Conservation (phyloP, 2,797 vertebrate genomes). For the Eospalax fontanierii region DNA sequence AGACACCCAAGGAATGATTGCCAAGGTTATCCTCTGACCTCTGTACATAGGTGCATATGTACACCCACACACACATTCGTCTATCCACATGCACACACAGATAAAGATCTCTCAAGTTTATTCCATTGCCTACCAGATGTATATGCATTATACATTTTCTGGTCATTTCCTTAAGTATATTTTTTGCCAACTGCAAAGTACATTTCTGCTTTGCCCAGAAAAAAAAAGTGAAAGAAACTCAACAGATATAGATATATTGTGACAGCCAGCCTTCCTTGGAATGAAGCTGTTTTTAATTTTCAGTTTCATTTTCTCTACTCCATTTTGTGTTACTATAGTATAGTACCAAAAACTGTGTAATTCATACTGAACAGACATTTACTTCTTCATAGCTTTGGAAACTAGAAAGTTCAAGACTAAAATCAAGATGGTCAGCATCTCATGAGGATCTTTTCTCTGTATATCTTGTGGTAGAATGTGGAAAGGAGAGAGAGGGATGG, state of each 20-base stretch:
- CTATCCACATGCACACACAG: background rate
- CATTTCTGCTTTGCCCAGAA: background rate
- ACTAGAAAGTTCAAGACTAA: background rate
- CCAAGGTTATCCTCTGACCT: no score
- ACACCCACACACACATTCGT: background rate
- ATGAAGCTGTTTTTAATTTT: constrained; percentile 42
- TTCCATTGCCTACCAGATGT: background rate
- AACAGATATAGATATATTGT: background rate
- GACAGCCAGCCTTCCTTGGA: background rate
- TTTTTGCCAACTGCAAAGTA: constrained; percentile 38
- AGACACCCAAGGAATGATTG: background rate
- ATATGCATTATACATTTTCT: constrained; percentile 7
- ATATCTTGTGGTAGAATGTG: background rate
- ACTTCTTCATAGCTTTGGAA: background rate
- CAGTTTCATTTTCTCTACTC: background rate
- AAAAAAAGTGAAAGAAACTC: background rate
- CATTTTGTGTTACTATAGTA: background rate
- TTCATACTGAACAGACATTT: background rate
- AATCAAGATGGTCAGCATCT: background rate
- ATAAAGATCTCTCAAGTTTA: background rate
- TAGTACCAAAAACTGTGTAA: background rate
- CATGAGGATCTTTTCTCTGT: background rate
- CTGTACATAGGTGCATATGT: no score
- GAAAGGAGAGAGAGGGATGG: background rate
- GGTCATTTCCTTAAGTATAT: constrained; percentile 42